A percentile compares a stretch with the other conserved stretches of the same genome.
These are phyloP conservation scores for Steinernema scapterisci DNA, from an alignment of 2,888 invertebrate species.

Conservation along the genomic window DNA sequence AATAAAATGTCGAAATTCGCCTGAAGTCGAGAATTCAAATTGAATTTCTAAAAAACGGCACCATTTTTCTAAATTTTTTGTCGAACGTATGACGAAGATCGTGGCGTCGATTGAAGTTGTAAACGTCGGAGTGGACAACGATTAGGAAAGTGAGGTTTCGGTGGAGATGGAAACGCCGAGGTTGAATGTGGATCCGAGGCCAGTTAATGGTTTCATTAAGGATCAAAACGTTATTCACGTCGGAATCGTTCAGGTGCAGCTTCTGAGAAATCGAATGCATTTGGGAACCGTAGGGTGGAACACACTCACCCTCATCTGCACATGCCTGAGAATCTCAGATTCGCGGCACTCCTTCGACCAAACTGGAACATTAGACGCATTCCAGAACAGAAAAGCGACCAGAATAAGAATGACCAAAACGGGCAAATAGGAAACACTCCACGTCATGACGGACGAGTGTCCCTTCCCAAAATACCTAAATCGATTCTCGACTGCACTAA, in stretches of 20 bases:
- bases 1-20: constrained; percentile 34
- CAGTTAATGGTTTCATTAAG: not conserved
- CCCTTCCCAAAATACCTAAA: too few species aligned
- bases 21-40: not conserved
- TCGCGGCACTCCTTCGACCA: too few species aligned
- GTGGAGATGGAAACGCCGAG: not conserved
- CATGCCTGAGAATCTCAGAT: not conserved
- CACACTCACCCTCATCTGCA: not conserved
- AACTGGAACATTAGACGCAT: not conserved
- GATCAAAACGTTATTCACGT: constrained; percentile 28
- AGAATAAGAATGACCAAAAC: not conserved
- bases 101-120: constrained; percentile 37
- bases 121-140: constrained; percentile 38
- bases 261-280: constrained; percentile 26
- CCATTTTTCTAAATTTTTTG: not conserved
- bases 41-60: not conserved
- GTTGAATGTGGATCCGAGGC: constrained; percentile 19
- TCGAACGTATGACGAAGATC: constrained; percentile 31
- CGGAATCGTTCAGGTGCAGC: constrained; percentile 32
- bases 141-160: constrained; percentile 30
- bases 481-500: too few species aligned
- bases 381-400: not conserved
- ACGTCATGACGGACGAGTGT: too few species aligned
- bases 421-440: not conserved
- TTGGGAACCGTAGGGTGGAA: not conserved